These are phyloP conservation scores for Talpa occidentalis DNA, from an alignment of 2,113 vertebrate genomes.

Conservation along the genomic window DNA sequence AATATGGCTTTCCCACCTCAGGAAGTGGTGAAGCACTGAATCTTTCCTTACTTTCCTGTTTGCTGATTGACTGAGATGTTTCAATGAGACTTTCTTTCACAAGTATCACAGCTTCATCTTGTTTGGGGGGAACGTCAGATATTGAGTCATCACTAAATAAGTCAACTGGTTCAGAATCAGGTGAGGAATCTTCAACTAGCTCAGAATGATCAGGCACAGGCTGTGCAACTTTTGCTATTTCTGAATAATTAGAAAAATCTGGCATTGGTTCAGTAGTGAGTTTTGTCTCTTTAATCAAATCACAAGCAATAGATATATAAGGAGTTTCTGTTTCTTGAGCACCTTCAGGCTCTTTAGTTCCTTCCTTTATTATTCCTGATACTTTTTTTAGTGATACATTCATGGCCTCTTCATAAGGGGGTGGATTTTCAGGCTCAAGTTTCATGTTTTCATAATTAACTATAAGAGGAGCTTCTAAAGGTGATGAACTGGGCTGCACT, in stretches of 20 bases:
- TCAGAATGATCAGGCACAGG: constrained; percentile 78
- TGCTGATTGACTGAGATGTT: constrained; percentile 50
- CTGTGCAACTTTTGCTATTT: constrained; percentile 71
- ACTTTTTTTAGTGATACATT: constrained; percentile 81
- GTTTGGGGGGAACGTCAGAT: constrained; percentile 83
- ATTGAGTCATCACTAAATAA: constrained; percentile 84
- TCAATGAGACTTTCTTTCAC: constrained; percentile 71
- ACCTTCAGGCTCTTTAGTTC: constrained; percentile 69
- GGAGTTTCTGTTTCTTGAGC: constrained; percentile 87
- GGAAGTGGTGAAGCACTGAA: constrained; percentile 59
- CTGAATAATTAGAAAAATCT: constrained; percentile 81
- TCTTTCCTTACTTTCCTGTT: constrained; percentile 68
- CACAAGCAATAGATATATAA: constrained; percentile 93
- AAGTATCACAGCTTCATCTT: constrained; percentile 75
- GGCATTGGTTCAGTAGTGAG: constrained; percentile 82
- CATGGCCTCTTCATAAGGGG: constrained; percentile 92
- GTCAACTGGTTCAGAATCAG: constrained; percentile 83
- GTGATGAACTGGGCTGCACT: constrained; percentile 88
- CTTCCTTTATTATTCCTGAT: constrained; percentile 77
- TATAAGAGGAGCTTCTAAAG: constrained; percentile 86
- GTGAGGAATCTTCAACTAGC: constrained; percentile 81
- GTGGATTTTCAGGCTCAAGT: constrained; percentile 88
- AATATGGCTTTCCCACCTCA: constrained; percentile 82
- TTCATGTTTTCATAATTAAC: constrained; percentile 86
- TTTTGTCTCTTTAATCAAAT: constrained; percentile 94